These are phyloP conservation scores for Nematolebias whitei DNA, from an alignment of 2,113 vertebrate species.

Conservation along the genomic window DNA sequence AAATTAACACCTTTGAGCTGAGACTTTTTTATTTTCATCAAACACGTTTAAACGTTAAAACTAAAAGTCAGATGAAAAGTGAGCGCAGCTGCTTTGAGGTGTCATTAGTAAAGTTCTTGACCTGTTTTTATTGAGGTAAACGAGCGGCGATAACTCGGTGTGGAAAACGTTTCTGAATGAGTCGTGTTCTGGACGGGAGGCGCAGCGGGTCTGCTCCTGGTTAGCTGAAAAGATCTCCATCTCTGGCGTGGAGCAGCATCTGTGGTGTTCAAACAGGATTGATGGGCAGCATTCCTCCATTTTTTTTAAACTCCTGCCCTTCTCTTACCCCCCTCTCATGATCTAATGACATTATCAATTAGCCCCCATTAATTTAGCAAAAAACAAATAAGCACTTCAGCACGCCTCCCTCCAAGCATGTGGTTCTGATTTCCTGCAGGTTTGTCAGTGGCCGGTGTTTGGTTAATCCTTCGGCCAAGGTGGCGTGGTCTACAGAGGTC, in stretches of 20 bases:
- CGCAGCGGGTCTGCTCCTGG: slow-evolving; percentile 70
- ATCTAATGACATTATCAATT: slow-evolving; percentile 85
- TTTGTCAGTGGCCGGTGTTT: slow-evolving; percentile 79
- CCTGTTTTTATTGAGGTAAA: background rate
- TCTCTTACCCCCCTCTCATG: slow-evolving; percentile 62
- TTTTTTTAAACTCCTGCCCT: slow-evolving; percentile 63
- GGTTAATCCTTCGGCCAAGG: slow-evolving; percentile 78
- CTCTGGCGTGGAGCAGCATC: slow-evolving; percentile 66
- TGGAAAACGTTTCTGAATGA: too few relatives aligned
- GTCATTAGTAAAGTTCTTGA: background rate
- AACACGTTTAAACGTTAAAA: background rate
- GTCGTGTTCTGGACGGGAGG: slow-evolving; percentile 6
- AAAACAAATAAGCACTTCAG: slow-evolving; percentile 81
- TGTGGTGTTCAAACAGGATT: slow-evolving; percentile 73
- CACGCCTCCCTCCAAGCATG: slow-evolving; percentile 73
- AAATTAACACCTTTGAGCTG: too few relatives aligned
- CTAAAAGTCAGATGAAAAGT: too few relatives aligned
- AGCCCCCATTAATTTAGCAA: slow-evolving; percentile 84
- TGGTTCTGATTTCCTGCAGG: slow-evolving; percentile 83
- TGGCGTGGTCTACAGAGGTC: slow-evolving; percentile 71
- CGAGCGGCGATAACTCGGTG: too few relatives aligned
- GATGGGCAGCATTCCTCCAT: slow-evolving; percentile 80
- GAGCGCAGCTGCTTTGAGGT: too few relatives aligned
- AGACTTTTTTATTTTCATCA: too few relatives aligned
- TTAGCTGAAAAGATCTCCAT: slow-evolving; percentile 76